Conservation (phyloP, 2,888 invertebrate species). For the Clunio marinus region DNA sequence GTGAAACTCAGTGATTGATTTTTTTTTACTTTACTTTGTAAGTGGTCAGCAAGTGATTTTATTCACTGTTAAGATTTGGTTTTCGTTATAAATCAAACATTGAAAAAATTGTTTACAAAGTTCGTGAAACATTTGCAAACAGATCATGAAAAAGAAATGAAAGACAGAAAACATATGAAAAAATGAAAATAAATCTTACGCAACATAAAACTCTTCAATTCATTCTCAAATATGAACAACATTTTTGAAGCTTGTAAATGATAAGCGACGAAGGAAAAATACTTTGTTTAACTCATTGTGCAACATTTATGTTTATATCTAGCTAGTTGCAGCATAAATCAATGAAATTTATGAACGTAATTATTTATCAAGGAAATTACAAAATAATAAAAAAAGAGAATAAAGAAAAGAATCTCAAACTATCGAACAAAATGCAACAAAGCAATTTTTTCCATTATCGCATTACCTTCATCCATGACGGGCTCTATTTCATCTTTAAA, state of each 20-base stretch:
- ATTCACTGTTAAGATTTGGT: too few species aligned
- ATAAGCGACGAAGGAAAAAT: neutral
- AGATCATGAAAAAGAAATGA: neutral
- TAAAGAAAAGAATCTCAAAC: neutral
- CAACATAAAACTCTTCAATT: neutral
- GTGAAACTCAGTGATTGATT: too few species aligned
- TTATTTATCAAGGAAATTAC: neutral
- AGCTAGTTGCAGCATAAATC: slow-evolving; percentile 1
- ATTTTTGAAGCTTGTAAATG: neutral
- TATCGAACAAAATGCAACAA: neutral
- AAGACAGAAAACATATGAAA: neutral
- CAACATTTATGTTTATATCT: neutral
- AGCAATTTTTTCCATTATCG: neutral
- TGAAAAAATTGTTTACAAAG: neutral
- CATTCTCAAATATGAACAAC: neutral
- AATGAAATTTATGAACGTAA: neutral
- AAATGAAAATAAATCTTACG: neutral
- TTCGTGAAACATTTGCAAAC: neutral
- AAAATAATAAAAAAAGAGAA: neutral
- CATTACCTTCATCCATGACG: slow-evolving; percentile 38
- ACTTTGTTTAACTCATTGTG: slow-evolving; percentile 5
- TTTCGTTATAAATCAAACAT: neutral
- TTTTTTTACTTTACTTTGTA: too few species aligned
- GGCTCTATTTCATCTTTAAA: slow-evolving; percentile 37
- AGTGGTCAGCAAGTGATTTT: too few species aligned